These are phyloP conservation scores for Seriola dumerili DNA, from an alignment of 2,113 vertebrate species.

Conservation along the genomic window DNA sequence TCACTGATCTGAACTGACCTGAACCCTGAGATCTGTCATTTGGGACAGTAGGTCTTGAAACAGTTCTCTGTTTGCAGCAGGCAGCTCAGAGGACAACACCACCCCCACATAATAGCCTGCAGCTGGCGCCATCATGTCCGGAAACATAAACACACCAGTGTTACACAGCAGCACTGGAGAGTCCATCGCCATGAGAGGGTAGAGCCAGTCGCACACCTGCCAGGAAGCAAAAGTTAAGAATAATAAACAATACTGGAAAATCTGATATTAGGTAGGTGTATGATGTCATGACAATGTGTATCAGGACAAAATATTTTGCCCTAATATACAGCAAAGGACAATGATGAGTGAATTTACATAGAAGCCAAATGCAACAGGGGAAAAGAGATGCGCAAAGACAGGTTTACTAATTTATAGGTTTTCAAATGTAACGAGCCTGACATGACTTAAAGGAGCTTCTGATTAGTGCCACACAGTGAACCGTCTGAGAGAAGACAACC, in stretches of 20 bases:
- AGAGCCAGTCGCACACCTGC: slow-evolving; percentile 98
- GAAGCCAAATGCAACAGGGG: neutral
- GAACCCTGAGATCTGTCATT: slow-evolving; percentile 94
- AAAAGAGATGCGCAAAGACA: neutral
- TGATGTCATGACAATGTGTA: neutral
- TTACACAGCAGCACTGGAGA: slow-evolving; percentile 94
- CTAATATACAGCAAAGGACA: neutral
- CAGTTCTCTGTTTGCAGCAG: slow-evolving; percentile 85
- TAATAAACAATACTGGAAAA: neutral
- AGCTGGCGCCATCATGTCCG: slow-evolving; percentile 91
- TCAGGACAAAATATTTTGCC: neutral
- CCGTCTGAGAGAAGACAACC: neutral
- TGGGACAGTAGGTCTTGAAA: slow-evolving; percentile 94
- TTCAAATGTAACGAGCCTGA: neutral
- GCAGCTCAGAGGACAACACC: slow-evolving; percentile 94
- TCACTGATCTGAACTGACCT: slow-evolving; percentile 84
- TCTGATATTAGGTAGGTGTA: neutral
- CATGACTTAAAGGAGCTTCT: neutral
- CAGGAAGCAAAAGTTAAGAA: neutral
- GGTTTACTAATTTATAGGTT: neutral
- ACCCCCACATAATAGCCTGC: slow-evolving; percentile 94
- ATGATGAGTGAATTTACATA: neutral
- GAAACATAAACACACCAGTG: slow-evolving; percentile 97
- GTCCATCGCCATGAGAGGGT: slow-evolving; percentile 91
- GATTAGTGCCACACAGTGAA: slow-evolving; percentile 14